Evolutionary conservation across 2,113 vertebrate genomes (phyloP), one percentile per base, ranked within the genome.

Genomic region (Tragelaphus imberbis): DNA sequence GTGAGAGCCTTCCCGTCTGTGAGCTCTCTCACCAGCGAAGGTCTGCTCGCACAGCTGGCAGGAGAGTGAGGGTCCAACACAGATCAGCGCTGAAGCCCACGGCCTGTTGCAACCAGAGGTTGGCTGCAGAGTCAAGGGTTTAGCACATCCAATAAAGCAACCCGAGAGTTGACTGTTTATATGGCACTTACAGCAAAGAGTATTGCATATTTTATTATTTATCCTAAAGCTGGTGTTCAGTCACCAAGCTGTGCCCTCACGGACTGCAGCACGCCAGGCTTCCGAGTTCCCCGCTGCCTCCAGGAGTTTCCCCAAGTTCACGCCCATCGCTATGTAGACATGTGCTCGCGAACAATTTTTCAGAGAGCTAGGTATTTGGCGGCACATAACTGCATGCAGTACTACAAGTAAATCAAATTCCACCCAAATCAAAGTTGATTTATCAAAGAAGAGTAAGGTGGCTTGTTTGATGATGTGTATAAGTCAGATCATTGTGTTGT

Each of bases 31-130:
- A 40, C 19, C 85, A 23, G 16, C 11, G 5, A 68, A 80, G 63
- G 16, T 7, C 7, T 3, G 1, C 49, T 87, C 28, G 0, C 15
- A 0, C 5, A 3, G 0, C 0, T 3, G 51, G 30, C 58, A 7
- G 1, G 9, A 0, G n/a, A 9, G 13, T 17, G 7, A 36, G 2
- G 3, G 25, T 49, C 44, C 0, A 0, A 14, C 19, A 23, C 17
- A 15, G 2, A 1, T 7, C 58, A 2, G 7, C 1, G 1, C 0
- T 10, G 81, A 14, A 11, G 12, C n/a, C 1, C 3, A 11, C 0
- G 1, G 30, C 1, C 12, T 0, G 0, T 3, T 10, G 16, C n/a
- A 25, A 1, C 30, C 21, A 1, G 0, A 9, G 8, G 3, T 0
- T 16, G n/a, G 28, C 25, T 33, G 0, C n/a, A 28, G 47, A 36